phyloP scores from a whole-genome alignment of 2,888 invertebrate species.

The Pachydiplax longipennis region DNA sequence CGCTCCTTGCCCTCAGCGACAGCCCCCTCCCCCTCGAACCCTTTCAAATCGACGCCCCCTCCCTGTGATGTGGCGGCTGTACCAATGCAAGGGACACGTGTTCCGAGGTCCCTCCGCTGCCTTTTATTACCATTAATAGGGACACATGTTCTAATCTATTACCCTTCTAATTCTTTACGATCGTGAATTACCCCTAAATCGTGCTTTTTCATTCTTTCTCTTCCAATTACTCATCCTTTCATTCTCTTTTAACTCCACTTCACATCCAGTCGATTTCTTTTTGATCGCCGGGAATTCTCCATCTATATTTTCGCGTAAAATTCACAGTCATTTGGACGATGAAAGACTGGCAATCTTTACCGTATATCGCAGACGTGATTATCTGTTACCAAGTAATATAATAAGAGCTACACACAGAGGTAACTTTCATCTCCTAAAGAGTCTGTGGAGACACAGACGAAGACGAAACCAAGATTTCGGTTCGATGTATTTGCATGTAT shows the following conservation, averaged over 20 bases:
- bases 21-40: background rate
- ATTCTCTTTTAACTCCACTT: background rate
- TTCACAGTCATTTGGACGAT: no score
- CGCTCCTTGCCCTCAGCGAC: background rate
- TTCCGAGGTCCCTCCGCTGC: background rate
- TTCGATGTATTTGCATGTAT: no score
- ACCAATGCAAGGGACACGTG: background rate
- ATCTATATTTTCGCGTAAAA: background rate
- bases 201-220: no score
- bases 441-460: no score
- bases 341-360: no score
- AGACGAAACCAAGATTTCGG: no score
- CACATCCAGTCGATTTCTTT: background rate
- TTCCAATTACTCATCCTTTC: background rate
- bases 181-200: no score
- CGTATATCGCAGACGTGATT: no score
- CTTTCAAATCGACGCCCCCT: background rate
- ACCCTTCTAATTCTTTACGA: background rate
- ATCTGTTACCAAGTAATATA: no score
- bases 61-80: background rate
- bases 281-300: background rate
- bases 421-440: no score
- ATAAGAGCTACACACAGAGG: no score
- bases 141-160: background rate
- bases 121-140: background rate